Conservation (phyloP, 2,888 invertebrate genomes). For the Rhogogaster chlorosoma region DNA sequence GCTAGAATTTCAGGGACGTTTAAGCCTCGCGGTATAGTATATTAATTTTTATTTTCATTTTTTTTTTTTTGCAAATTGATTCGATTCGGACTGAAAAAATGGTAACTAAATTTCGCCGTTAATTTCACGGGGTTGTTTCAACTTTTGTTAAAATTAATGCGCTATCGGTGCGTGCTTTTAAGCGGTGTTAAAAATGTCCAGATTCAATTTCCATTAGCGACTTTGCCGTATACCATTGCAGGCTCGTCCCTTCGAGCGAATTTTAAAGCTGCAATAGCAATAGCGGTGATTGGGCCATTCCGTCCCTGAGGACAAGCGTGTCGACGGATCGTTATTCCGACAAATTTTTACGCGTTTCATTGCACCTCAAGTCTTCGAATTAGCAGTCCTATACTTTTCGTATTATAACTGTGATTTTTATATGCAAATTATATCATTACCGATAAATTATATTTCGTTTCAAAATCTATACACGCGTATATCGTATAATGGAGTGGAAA, state of each 20-base stretch:
- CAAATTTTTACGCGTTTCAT: background rate
- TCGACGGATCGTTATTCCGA: background rate
- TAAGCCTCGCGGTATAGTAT: background rate
- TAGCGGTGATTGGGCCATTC: background rate
- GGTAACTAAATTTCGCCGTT: too few relatives aligned
- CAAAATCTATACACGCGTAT: background rate
- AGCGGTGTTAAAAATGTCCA: background rate
- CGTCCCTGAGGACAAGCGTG: background rate
- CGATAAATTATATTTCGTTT: background rate
- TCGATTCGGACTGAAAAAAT: too few relatives aligned
- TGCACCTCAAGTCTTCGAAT: background rate
- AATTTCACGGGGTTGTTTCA: background rate
- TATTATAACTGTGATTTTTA: too few relatives aligned
- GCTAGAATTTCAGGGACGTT: slow-evolving; percentile 12
- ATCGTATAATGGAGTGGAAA: slow-evolving; percentile 2
- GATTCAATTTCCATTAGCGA: slow-evolving; percentile 2
- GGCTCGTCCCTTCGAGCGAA: background rate
- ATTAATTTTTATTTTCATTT: too few relatives aligned
- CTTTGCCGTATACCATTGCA: background rate
- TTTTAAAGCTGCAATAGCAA: slow-evolving; percentile 8
- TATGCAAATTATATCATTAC: too few relatives aligned
- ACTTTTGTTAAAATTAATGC: background rate
- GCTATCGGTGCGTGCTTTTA: slow-evolving; percentile 3
- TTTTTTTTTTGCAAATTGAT: too few relatives aligned
- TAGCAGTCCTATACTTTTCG: background rate